A percentile compares a stretch with the other conserved stretches of the same genome.
These are phyloP conservation scores for Datnioides undecimradiatus DNA, from an alignment of 2,113 vertebrate genomes.

Conservation along the genomic window DNA sequence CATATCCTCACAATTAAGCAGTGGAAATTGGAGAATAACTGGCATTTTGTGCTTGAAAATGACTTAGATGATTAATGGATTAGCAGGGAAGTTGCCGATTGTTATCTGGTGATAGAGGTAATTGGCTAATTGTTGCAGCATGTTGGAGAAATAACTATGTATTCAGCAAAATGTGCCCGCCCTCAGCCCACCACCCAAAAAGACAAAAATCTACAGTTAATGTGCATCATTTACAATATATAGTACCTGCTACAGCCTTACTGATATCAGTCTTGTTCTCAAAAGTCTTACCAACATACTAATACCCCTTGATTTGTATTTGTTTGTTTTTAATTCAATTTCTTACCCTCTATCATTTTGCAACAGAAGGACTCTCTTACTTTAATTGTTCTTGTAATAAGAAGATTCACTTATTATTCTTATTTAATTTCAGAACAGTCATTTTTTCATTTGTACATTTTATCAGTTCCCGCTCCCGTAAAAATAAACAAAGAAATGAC, in stretches of 20 bases:
- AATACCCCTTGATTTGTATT: background rate
- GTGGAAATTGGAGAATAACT: background rate
- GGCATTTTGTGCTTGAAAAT: background rate
- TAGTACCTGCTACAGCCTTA: background rate
- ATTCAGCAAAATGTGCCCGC: background rate
- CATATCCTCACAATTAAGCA: background rate
- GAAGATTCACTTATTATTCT: constrained; percentile 24
- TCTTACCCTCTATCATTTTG: constrained; percentile 4
- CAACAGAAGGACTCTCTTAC: constrained; percentile 1
- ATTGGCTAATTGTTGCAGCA: background rate
- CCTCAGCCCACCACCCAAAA: background rate
- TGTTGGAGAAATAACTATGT: background rate
- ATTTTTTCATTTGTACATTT: constrained; percentile 42
- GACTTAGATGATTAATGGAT: background rate
- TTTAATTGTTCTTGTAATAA: constrained; percentile 27
- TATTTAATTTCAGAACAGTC: constrained; percentile 8
- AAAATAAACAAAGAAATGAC: constrained; percentile 43
- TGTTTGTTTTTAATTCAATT: constrained; percentile 32
- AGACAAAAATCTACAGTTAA: no score
- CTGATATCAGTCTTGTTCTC: background rate
- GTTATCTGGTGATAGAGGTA: background rate
- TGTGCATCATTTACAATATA: background rate
- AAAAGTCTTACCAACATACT: background rate
- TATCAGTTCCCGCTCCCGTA: constrained; percentile 51
- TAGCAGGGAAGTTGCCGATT: background rate